phyloP scores from a whole-genome alignment of 2,888 invertebrate genomes.

The Lacanobia oleracea region DNA sequence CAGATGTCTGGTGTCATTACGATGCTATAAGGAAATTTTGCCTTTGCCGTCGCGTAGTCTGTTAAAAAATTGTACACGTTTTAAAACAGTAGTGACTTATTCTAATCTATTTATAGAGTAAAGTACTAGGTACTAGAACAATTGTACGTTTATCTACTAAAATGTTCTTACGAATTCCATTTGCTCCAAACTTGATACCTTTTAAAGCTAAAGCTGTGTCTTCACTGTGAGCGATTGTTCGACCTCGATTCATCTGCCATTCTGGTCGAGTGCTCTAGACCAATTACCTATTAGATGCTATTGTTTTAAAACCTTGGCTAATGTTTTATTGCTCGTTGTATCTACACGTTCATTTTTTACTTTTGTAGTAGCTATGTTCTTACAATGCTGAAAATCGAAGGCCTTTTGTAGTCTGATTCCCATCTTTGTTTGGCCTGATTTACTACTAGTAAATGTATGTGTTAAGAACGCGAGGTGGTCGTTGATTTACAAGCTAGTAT shows the following conservation, averaged over 20 bases:
- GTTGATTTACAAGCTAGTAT: neutral
- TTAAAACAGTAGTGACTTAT: neutral
- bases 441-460: conserved; percentile 1
- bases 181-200: conserved; percentile 35
- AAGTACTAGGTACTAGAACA: conserved; percentile 19
- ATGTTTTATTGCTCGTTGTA: conserved; percentile 36
- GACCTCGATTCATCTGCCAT: conserved; percentile 33
- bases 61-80: neutral
- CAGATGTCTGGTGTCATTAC: too few species aligned
- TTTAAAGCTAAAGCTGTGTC: conserved; percentile 24
- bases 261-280: conserved; percentile 16
- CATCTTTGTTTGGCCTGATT: conserved; percentile 14
- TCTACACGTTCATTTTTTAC: neutral
- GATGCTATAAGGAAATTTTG: too few species aligned
- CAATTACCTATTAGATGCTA: conserved; percentile 42
- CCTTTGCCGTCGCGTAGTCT: too few species aligned
- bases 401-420: conserved; percentile 9
- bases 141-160: conserved; percentile 41
- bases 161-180: conserved; percentile 41
- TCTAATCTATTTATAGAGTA: conserved; percentile 10
- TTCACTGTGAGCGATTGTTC: conserved; percentile 37
- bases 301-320: conserved; percentile 50
- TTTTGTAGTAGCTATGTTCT: neutral
- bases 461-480: neutral
- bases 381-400: conserved; percentile 32